These are phyloP conservation scores for Lordiphosa clarofinis DNA, from an alignment of 1,140 invertebrate genomes.

Conservation along the genomic window DNA sequence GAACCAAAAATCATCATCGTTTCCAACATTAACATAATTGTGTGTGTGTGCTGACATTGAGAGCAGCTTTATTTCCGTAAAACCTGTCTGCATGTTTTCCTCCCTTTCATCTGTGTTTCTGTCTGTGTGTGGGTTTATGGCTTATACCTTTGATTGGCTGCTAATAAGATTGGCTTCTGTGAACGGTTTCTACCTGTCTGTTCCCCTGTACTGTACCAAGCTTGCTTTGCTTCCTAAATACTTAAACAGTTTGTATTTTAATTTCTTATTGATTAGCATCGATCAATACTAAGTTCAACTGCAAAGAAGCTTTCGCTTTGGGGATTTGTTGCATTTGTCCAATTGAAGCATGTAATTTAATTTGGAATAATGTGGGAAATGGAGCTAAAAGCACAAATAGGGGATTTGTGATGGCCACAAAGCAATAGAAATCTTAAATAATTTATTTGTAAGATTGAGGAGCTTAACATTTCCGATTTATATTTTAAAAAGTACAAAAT, in stretches of 20 bases:
- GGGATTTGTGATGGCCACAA: no score
- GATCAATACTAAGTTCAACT: no score
- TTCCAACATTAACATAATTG: background rate
- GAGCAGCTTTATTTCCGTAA: conserved; percentile 47
- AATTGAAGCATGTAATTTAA: no score
- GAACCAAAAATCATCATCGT: conserved; percentile 5
- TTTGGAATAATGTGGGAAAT: no score
- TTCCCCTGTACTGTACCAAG: background rate
- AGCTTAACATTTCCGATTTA: no score
- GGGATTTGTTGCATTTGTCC: no score
- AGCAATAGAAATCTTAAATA: no score
- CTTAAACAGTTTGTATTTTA: conserved; percentile 26
- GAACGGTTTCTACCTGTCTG: conserved; percentile 10
- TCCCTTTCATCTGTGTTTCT: conserved; percentile 10
- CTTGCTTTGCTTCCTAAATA: conserved; percentile 5
- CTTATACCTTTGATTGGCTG: conserved; percentile 40
- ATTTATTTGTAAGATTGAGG: no score
- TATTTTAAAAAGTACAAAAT: no score
- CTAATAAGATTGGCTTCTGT: conserved; percentile 45
- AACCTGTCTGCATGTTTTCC: conserved; percentile 6
- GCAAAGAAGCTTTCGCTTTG: no score
- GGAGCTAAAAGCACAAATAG: no score
- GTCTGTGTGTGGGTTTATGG: conserved; percentile 1
- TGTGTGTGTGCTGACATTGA: conserved; percentile 16
- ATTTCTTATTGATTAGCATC: conserved; percentile 35